Evolutionary conservation across 2,888 invertebrate species (phyloP).

Genomic region (Lithodes maja): DNA sequence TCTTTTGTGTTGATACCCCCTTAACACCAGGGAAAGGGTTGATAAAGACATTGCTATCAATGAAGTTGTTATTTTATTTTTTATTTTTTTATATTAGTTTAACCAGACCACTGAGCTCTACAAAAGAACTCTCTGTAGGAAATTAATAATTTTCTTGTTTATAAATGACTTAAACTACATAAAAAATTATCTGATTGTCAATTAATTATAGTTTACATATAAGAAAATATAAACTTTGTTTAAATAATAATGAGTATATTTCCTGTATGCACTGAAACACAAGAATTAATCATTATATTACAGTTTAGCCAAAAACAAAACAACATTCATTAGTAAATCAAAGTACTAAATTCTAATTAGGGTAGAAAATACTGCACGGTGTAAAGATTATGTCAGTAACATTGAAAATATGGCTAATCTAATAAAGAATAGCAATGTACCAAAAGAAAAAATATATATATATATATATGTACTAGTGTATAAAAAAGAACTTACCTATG

Average conservation of each 20-base stretch:
- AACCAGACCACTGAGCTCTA: not conserved
- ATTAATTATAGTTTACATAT: too few relatives aligned
- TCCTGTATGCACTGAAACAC: slow-evolving; percentile 16
- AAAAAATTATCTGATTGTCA: too few relatives aligned
- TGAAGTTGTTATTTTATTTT: not conserved
- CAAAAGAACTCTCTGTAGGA: not conserved
- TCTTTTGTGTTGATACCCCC: too few relatives aligned
- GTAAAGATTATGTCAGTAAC: slow-evolving; percentile 10
- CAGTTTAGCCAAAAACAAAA: too few relatives aligned
- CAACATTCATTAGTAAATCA: slow-evolving; percentile 20
- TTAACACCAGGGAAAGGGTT: too few relatives aligned
- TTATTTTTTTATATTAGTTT: not conserved
- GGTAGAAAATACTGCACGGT: slow-evolving; percentile 5
- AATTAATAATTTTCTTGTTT: too few relatives aligned
- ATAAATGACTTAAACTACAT: too few relatives aligned
- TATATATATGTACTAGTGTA: slow-evolving; percentile 3
- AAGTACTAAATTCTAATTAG: slow-evolving; percentile 32
- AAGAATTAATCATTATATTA: slow-evolving; percentile 11
- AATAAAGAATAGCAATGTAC: not conserved
- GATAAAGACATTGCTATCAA: not conserved
- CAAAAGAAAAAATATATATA: not conserved
- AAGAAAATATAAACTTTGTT: not conserved
- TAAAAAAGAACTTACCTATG: slow-evolving; percentile 2
- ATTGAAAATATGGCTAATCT: slow-evolving; percentile 2
- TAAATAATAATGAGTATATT: slow-evolving; percentile 16